Percentiles rank a stretch among this genome's conserved stretches.
phyloP scores from a whole-genome alignment of 2,888 invertebrate species.

The Luffia ferchaultella region DNA sequence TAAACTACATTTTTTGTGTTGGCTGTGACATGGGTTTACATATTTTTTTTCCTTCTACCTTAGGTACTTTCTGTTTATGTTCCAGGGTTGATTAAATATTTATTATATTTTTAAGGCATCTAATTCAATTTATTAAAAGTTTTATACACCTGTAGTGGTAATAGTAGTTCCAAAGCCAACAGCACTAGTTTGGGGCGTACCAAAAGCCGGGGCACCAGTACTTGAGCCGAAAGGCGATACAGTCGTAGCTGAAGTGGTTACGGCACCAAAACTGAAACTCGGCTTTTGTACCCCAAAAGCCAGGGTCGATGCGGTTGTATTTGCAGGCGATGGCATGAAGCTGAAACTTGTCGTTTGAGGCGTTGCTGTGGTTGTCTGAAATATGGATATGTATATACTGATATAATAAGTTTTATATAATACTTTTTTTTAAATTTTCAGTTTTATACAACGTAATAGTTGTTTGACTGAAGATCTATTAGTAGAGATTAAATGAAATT shows the following conservation, averaged over 20 bases:
- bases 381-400: neutral
- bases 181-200: neutral
- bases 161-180: neutral
- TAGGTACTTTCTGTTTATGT: no score
- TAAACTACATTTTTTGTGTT: no score
- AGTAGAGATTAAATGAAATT: no score
- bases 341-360: neutral
- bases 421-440: neutral
- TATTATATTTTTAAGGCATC: no score
- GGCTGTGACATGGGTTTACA: no score
- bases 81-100: no score
- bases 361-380: neutral
- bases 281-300: conserved; percentile 4
- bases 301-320: conserved; percentile 19
- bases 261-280: conserved; percentile 1
- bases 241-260: neutral
- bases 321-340: conserved; percentile 14
- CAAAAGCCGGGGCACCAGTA: conserved; percentile 12
- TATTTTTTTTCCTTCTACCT: no score
- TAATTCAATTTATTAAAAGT: no score
- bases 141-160: no score
- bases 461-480: no score
- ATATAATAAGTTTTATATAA: neutral
- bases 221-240: neutral
- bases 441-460: no score